Evolutionary conservation across 2,888 invertebrate species (phyloP).

Genomic region (Eustalomyia histrio): DNA sequence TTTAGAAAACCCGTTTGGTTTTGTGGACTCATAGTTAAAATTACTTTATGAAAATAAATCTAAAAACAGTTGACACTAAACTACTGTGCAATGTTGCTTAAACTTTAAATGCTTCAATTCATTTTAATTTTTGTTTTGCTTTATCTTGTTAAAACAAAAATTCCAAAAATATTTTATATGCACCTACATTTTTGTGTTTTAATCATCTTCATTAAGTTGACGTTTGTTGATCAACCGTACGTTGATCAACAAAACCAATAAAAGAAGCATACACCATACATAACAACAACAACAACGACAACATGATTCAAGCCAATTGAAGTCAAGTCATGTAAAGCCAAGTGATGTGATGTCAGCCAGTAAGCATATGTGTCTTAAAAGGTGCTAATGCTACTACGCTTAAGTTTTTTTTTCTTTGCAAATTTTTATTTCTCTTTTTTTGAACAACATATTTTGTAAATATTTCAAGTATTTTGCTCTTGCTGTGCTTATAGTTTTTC

Average conservation of each 20-base stretch:
- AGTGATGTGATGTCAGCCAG: conserved; percentile 45
- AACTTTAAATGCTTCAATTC: conserved; percentile 14
- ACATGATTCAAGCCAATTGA: conserved; percentile 44
- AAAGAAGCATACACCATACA: conserved; percentile 14
- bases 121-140: not conserved
- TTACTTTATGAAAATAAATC: too few species aligned
- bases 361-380: conserved; percentile 59
- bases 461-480: conserved; percentile 59
- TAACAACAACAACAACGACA: not conserved
- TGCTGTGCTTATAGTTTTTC: conserved; percentile 26
- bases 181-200: conserved; percentile 55
- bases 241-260: conserved; percentile 55
- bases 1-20: too few species aligned
- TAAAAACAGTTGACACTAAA: not conserved
- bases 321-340: conserved; percentile 47
- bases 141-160: conserved; percentile 56
- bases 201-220: conserved; percentile 65
- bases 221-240: conserved; percentile 61
- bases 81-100: not conserved
- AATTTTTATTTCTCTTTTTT: not conserved
- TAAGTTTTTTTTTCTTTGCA: conserved; percentile 5
- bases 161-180: conserved; percentile 55
- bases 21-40: too few species aligned
- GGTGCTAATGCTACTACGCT: conserved; percentile 64
- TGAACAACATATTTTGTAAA: conserved; percentile 54